These are phyloP conservation scores for Marasmarcha lunaedactyla DNA, from an alignment of 2,888 invertebrate species.

Conservation along the genomic window DNA sequence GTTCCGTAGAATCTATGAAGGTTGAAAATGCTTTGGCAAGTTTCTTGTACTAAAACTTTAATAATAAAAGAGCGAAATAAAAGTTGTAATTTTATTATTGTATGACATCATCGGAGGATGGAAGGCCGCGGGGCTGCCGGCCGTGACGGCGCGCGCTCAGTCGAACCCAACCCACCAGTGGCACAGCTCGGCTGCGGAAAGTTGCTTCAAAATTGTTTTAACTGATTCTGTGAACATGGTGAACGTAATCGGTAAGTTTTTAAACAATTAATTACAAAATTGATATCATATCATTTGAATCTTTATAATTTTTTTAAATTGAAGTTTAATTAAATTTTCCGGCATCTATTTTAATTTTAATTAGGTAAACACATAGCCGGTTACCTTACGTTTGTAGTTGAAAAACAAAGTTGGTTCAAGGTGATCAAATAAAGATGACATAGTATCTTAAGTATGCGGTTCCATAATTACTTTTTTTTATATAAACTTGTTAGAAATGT, in stretches of 20 bases:
- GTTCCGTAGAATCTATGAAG: no score
- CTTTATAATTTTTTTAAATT: no score
- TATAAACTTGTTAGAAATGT: constrained; percentile 23
- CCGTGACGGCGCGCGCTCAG: constrained; percentile 1
- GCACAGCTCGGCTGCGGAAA: constrained; percentile 5
- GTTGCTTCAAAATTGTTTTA: no score
- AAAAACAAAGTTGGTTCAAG: background rate
- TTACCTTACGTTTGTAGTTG: background rate
- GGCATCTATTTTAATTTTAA: no score
- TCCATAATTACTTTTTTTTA: constrained; percentile 3
- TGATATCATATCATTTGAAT: background rate
- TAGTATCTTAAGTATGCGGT: background rate
- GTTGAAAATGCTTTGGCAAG: no score
- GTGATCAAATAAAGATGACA: background rate
- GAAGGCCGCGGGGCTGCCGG: constrained; percentile 22
- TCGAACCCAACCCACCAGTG: constrained; percentile 9
- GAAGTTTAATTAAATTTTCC: no score
- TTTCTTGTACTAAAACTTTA: no score
- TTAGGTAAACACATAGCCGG: background rate
- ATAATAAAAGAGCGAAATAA: no score
- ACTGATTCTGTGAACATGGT: constrained; percentile 31
- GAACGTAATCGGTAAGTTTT: constrained; percentile 53
- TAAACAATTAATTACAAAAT: constrained; percentile 10
- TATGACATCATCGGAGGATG: constrained; percentile 33
- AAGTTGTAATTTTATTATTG: no score